Percentiles rank a stretch among this genome's conserved stretches.
These are phyloP conservation scores for Hoplostethus mediterraneus DNA, from an alignment of 2,797 vertebrate genomes.

Conservation along the genomic window DNA sequence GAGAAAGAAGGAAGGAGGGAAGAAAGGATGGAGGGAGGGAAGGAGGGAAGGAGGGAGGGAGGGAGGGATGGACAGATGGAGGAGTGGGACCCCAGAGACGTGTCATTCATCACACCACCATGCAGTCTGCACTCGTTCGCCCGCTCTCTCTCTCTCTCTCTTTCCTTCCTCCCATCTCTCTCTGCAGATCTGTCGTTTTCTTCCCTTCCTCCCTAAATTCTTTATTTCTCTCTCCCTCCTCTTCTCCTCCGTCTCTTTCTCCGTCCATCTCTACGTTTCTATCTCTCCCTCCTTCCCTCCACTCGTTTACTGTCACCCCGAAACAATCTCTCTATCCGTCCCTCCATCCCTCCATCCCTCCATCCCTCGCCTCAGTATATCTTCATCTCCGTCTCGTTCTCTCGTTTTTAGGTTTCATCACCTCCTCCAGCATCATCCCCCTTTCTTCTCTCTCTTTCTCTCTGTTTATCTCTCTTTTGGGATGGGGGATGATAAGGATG, in stretches of 20 bases:
- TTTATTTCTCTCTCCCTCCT: background rate
- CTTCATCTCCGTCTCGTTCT: constrained; percentile 28
- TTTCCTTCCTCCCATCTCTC: constrained; percentile 12
- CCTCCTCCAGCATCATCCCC: constrained; percentile 67
- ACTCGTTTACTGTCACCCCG: constrained; percentile 9
- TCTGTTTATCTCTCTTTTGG: constrained; percentile 12
- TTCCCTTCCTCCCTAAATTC: background rate
- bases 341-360: constrained; percentile 21
- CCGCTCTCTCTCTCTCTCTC: constrained; percentile 53
- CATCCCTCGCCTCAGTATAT: constrained; percentile 18
- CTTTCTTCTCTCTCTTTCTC: constrained; percentile 22
- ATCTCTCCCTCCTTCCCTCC: constrained; percentile 1
- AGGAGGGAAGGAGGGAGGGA: constrained; percentile 19
- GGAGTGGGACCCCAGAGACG: constrained; percentile 82
- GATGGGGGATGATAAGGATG: background rate
- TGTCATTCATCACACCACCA: constrained; percentile 83
- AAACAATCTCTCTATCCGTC: constrained; percentile 19
- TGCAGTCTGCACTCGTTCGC: constrained; percentile 74
- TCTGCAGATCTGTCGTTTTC: background rate
- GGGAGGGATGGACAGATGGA: constrained; percentile 82
- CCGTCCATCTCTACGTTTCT: background rate
- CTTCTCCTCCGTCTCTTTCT: background rate
- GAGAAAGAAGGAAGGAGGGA: background rate
- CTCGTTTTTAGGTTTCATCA: constrained; percentile 70
- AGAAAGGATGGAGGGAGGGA: background rate